These are phyloP conservation scores for Brachionus calyciflorus DNA, from an alignment of 1,140 invertebrate genomes.

Conservation along the genomic window DNA sequence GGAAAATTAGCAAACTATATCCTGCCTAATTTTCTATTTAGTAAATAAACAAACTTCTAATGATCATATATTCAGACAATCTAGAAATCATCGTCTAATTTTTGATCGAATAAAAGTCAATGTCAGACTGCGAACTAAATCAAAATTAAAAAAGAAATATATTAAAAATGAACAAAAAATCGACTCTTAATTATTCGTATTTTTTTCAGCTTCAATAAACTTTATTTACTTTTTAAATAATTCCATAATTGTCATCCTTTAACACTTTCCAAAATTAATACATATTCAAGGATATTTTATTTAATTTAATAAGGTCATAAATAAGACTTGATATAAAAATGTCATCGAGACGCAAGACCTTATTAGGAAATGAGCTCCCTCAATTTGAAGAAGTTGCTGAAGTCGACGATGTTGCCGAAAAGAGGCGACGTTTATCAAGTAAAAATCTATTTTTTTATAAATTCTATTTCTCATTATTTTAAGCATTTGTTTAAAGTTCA, in stretches of 20 bases:
- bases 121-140: constrained; percentile 2
- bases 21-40: too few relatives aligned
- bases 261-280: too few relatives aligned
- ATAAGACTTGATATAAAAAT: neutral
- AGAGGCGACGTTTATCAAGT: constrained; percentile 27
- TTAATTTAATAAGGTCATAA: neutral
- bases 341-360: constrained; percentile 19
- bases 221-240: too few relatives aligned
- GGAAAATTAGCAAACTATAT: too few relatives aligned
- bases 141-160: too few relatives aligned
- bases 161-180: too few relatives aligned
- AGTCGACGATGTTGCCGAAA: constrained; percentile 19
- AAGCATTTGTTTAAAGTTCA: neutral
- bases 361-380: constrained; percentile 19
- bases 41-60: too few relatives aligned
- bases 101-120: neutral
- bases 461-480: neutral
- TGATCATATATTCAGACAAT: neutral
- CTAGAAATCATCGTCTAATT: neutral
- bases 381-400: neutral
- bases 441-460: neutral
- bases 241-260: too few relatives aligned
- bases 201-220: too few relatives aligned
- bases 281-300: neutral
- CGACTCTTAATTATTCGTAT: too few relatives aligned